Evolutionary conservation across 2,888 invertebrate genomes (phyloP), one percentile per base, ranked within the genome.

Genomic region (Tuta absoluta): DNA sequence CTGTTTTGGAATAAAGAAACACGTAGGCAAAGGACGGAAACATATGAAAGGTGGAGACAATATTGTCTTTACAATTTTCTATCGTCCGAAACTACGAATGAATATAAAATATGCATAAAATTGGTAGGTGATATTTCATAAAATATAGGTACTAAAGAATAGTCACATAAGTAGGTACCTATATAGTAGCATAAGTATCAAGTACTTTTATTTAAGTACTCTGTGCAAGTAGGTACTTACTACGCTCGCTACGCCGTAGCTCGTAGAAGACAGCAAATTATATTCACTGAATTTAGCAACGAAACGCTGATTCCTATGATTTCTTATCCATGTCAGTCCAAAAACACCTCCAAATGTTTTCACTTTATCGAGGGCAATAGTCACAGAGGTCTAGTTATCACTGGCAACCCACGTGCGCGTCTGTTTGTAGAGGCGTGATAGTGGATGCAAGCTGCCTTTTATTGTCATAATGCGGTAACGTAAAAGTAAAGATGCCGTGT

Each of bases 331-430:
- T 23, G 21, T 19, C 1, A 19, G 21, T 51, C 12, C 3, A 51
- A 51, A 21, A 51, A 21, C 51, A 51, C 21, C 4, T 23, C 23
- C 11, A 19, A 51, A 53, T n/a, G 53, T 53, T 84, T 83, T 84
- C 82, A 86, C 85, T 86, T 87, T 89, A 87, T 86, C 86, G 84
- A 77, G 84, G 82, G 79, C 79, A 75, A 80, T 82, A 80, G 80
- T 82, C 84, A 82, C 83, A 76, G 82, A 76, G 83, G 86, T 84
- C 82, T 77, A 79, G 24, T 53, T 53, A 53, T 53, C 53, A 53
- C 24, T n/a, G n/a, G 12, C 75, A 77, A 75, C 78, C 78, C 61
- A 33, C 48, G 37, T 45, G 60, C 56, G 14, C 38, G 28, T 63
- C 14, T 21, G 51, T 24, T 21, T 53, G 53, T 12, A 5, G 23